Conservation (phyloP, 1,140 invertebrate genomes). For the Calephelis virginiensis region DNA sequence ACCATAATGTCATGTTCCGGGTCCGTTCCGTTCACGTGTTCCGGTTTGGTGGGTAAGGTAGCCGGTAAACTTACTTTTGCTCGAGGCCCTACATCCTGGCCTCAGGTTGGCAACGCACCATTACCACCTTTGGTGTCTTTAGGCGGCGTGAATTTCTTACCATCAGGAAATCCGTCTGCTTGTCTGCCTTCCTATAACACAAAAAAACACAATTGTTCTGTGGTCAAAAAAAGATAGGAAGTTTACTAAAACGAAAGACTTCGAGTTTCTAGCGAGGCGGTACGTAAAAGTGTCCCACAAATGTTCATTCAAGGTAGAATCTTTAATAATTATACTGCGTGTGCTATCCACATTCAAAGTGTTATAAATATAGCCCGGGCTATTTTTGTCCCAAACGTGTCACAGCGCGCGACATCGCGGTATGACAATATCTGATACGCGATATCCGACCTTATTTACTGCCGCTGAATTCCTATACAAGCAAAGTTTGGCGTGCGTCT, state of each 20-base stretch:
- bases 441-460: constrained; percentile 35
- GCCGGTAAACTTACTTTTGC: too few relatives aligned
- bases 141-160: too few relatives aligned
- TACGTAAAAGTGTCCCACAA: constrained; percentile 11
- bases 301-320: constrained; percentile 23
- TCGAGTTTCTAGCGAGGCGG: not conserved
- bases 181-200: too few relatives aligned
- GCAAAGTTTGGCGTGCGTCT: constrained; percentile 22
- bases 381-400: constrained; percentile 59
- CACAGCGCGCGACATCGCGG: constrained; percentile 55
- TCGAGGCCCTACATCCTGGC: too few relatives aligned
- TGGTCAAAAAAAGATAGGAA: too few relatives aligned
- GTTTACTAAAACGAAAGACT: not conserved
- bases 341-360: constrained; percentile 46
- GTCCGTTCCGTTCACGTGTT: too few relatives aligned
- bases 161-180: too few relatives aligned
- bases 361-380: constrained; percentile 51
- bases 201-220: too few relatives aligned
- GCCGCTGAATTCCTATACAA: constrained; percentile 12
- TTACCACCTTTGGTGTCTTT: too few relatives aligned
- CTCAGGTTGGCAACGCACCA: too few relatives aligned
- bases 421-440: constrained; percentile 22
- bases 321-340: constrained; percentile 32
- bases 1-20: too few relatives aligned
- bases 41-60: too few relatives aligned